These are phyloP conservation scores for Phyllopteryx taeniolatus DNA, from an alignment of 2,113 vertebrate species.

Conservation along the genomic window DNA sequence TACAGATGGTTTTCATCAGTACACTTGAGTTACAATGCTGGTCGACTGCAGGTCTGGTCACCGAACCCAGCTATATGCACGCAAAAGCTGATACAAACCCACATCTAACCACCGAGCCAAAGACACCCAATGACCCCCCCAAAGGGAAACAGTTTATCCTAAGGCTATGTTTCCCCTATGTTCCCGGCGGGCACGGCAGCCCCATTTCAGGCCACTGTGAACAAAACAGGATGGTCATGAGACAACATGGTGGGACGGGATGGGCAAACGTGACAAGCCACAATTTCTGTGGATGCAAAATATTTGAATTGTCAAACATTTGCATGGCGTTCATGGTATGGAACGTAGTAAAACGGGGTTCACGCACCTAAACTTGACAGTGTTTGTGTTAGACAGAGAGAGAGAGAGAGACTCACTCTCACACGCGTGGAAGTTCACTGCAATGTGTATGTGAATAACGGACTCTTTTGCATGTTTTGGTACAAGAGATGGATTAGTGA, in stretches of 20 bases:
- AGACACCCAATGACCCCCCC: conserved; percentile 52
- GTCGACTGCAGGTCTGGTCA: conserved; percentile 53
- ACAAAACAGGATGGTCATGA: not conserved
- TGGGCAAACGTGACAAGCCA: too few relatives aligned
- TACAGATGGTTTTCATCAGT: conserved; percentile 74
- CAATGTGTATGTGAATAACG: too few relatives aligned
- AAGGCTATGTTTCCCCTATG: conserved; percentile 15
- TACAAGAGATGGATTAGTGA: too few relatives aligned
- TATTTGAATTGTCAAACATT: too few relatives aligned
- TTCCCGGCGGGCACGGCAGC: not conserved
- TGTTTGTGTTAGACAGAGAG: too few relatives aligned
- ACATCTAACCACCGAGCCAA: conserved; percentile 43
- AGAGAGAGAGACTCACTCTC: too few relatives aligned
- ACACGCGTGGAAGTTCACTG: too few relatives aligned
- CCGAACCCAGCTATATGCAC: conserved; percentile 30
- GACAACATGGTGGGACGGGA: not conserved
- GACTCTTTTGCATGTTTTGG: too few relatives aligned
- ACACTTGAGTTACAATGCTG: conserved; percentile 45
- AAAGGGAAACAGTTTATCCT: conserved; percentile 55
- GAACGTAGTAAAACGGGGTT: too few relatives aligned
- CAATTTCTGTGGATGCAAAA: too few relatives aligned
- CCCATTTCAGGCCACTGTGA: not conserved
- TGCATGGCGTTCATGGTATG: too few relatives aligned
- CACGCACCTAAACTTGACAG: too few relatives aligned
- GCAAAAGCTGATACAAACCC: conserved; percentile 14